Evolutionary conservation across 2,113 vertebrate genomes (phyloP).

Genomic region (Antigone vipio): DNA sequence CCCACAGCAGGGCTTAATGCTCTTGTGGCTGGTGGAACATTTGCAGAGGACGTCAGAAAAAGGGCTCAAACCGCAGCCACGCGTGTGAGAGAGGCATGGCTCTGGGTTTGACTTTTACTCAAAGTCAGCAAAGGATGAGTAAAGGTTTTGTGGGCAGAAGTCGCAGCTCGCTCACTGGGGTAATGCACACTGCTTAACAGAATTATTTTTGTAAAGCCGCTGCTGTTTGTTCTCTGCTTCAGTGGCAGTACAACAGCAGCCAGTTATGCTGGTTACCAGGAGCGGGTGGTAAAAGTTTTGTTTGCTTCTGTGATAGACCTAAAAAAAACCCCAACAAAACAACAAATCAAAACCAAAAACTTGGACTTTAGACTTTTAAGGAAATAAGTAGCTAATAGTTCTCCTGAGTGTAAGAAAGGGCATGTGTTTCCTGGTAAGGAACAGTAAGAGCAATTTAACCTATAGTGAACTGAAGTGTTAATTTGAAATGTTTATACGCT

Average conservation of each 20-base stretch:
- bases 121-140: slow-evolving; percentile 11
- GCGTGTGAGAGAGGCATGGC: not conserved
- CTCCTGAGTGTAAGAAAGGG: not conserved
- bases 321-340: too few species aligned
- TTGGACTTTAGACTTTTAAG: not conserved
- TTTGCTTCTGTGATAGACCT: not conserved
- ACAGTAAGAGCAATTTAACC: not conserved
- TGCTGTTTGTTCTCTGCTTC: not conserved
- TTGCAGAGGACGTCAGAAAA: not conserved
- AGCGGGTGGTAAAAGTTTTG: not conserved
- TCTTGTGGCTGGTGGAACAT: accelerated
- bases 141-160: slow-evolving; percentile 47
- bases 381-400: not conserved
- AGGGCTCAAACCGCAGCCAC: not conserved
- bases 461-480: accelerated
- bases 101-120: slow-evolving; percentile 16
- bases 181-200: accelerated
- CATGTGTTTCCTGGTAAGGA: not conserved
- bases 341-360: too few species aligned
- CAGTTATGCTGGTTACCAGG: not conserved
- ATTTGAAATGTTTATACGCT: not conserved
- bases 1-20: accelerated
- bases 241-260: not conserved
- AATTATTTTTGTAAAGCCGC: not conserved
- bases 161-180: accelerated